A percentile compares a stretch with the other conserved stretches of the same genome.
phyloP scores from a whole-genome alignment of 2,113 vertebrate species.

The Microtus pennsylvanicus region DNA sequence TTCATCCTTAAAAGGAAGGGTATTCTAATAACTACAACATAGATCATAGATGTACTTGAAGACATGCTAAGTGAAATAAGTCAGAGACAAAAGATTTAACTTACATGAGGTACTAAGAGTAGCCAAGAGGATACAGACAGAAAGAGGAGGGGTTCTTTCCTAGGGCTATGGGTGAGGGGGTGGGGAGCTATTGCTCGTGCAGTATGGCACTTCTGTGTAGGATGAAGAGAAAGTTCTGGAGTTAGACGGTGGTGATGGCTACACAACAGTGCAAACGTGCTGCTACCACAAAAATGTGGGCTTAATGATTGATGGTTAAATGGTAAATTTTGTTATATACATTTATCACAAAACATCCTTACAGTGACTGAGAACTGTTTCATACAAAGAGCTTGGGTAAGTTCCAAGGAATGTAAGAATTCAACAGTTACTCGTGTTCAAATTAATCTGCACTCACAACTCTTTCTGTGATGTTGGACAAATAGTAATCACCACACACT shows the following conservation, averaged over 20 bases:
- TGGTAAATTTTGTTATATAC: background rate
- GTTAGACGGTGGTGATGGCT: background rate
- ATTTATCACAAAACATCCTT: background rate
- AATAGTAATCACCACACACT: background rate
- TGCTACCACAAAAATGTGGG: background rate
- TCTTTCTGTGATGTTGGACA: background rate
- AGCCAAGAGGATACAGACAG: background rate
- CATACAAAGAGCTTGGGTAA: background rate
- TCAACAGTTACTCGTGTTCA: background rate
- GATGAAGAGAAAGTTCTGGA: background rate
- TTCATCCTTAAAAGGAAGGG: background rate
- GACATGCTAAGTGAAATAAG: background rate
- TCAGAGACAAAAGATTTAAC: background rate
- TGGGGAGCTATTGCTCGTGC: background rate
- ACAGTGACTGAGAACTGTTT: background rate
- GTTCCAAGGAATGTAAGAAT: constrained; percentile 6
- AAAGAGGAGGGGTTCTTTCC: background rate
- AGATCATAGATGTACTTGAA: background rate
- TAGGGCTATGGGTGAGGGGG: background rate
- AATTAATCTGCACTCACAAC: background rate
- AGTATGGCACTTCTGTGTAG: background rate
- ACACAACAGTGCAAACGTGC: background rate
- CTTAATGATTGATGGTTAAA: background rate
- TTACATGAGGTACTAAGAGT: background rate
- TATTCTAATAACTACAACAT: background rate